A percentile compares a stretch with the other conserved stretches of the same genome.
Evolutionary conservation across 2,797 vertebrate species (phyloP).

Genomic region (Erithacus rubecula): DNA sequence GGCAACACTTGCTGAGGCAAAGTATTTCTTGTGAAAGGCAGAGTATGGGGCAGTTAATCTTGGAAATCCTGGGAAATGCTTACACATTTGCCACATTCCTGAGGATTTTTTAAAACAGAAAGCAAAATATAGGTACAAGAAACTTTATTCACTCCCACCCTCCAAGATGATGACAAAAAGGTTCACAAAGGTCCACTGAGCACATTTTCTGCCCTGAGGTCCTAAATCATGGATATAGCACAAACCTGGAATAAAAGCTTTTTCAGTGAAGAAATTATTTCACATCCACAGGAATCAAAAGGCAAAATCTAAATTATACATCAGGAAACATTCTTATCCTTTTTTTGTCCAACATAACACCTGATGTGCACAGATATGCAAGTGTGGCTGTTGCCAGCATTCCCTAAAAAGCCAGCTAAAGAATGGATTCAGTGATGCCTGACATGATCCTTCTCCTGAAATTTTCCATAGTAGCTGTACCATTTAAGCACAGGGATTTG

Average conservation of each 20-base stretch:
- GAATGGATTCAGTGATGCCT: background rate
- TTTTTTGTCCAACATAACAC: background rate
- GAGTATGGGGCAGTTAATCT: background rate
- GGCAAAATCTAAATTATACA: fast-evolving
- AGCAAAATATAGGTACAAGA: background rate
- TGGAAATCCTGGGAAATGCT: background rate
- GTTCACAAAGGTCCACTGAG: background rate
- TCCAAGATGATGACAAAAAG: background rate
- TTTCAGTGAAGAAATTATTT: background rate
- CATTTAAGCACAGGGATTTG: background rate
- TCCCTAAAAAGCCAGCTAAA: background rate
- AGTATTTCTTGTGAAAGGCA: background rate
- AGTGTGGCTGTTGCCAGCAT: background rate
- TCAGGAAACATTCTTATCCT: background rate
- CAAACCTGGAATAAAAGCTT: background rate
- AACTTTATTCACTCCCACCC: background rate
- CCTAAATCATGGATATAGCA: background rate
- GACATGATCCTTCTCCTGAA: background rate
- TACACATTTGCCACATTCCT: background rate
- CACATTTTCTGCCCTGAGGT: background rate
- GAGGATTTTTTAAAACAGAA: background rate
- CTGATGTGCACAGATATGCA: background rate
- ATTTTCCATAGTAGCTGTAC: background rate
- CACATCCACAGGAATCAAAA: background rate
- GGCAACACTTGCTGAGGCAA: background rate